Evolutionary conservation across 2,888 invertebrate species (phyloP), one percentile per base, ranked within the genome.

Genomic region (Eretmocerus hayati): DNA sequence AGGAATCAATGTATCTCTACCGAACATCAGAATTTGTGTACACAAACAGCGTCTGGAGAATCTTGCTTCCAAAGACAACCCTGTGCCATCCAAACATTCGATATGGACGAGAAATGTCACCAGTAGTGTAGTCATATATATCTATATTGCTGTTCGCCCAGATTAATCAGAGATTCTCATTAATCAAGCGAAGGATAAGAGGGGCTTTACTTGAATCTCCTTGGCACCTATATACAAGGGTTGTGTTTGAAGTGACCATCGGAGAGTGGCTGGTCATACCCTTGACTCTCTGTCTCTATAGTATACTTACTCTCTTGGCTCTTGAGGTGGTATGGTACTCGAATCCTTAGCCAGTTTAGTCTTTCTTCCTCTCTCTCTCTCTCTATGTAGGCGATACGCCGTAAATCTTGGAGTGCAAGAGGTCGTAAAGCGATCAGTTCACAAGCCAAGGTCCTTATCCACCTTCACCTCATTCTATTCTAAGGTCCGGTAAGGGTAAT

Each of bases 321-420:
- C 50, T 53, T 53, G 48, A n/a, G n/a, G n/a, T n/a, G n/a, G n/a
- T n/a, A n/a, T n/a, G n/a, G n/a, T n/a, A n/a, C n/a, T n/a, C n/a
- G n/a, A n/a, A n/a, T n/a, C n/a, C n/a, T n/a, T n/a, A 50, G 48
- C 50, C 45, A 53, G n/a, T n/a, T n/a, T n/a, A n/a, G 50, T 44
- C 41, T 18, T 18, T 26, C 8, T 26, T 6, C 26, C 26, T 6
- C 26, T 26, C 26, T 6, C 6, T 9, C 6, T 6, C 26, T 11
- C 11, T 26, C 26, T 6, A 9, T 26, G 26, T 26, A 56, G 55
- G 60, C 62, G 63, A 64, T 65, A 63, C 62, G 61, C 63, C 61
- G 62, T 65, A 65, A 65, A 65, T 65, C 58, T 61, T 57, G 42
- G 55, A 59, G 58, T 60, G 56, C 58, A 57, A 58, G 60, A 60